These are phyloP conservation scores for Protosalanx chinensis DNA, from an alignment of 2,797 vertebrate genomes.

Conservation along the genomic window DNA sequence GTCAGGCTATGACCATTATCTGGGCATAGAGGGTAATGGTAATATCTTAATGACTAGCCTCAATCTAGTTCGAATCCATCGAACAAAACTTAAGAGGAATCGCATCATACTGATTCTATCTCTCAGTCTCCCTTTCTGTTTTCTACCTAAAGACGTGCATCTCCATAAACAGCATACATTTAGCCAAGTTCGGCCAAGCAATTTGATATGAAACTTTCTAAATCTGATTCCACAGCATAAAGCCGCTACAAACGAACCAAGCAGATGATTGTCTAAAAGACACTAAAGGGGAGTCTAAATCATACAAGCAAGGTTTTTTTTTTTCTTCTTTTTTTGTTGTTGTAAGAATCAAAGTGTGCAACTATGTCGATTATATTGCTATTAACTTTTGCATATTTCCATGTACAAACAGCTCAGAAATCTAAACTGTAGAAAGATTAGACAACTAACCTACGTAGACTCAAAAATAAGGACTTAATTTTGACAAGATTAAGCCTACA, in stretches of 20 bases:
- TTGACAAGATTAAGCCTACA: slow-evolving; percentile 2
- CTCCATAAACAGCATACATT: background rate
- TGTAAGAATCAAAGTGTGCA: slow-evolving; percentile 21
- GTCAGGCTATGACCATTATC: background rate
- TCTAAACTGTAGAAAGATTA: slow-evolving; percentile 13
- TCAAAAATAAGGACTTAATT: slow-evolving; percentile 10
- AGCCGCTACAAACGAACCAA: slow-evolving; percentile 48
- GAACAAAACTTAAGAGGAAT: no score
- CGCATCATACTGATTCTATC: no score
- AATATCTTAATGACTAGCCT: no score
- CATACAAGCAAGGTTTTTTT: background rate
- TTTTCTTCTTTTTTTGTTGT: slow-evolving; percentile 16
- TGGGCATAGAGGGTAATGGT: no score
- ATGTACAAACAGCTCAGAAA: slow-evolving; percentile 29
- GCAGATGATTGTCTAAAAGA: slow-evolving; percentile 28
- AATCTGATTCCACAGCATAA: slow-evolving; percentile 19
- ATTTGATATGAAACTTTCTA: no score
- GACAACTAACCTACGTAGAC: slow-evolving; percentile 14
- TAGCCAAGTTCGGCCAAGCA: no score
- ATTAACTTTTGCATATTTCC: slow-evolving; percentile 25
- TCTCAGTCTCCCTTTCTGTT: background rate
- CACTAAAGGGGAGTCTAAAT: background rate
- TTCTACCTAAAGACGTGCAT: background rate
- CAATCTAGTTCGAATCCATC: no score
- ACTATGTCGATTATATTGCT: slow-evolving; percentile 16